These are phyloP conservation scores for Keiferia lycopersicella DNA, from an alignment of 2,888 invertebrate species.

Conservation along the genomic window DNA sequence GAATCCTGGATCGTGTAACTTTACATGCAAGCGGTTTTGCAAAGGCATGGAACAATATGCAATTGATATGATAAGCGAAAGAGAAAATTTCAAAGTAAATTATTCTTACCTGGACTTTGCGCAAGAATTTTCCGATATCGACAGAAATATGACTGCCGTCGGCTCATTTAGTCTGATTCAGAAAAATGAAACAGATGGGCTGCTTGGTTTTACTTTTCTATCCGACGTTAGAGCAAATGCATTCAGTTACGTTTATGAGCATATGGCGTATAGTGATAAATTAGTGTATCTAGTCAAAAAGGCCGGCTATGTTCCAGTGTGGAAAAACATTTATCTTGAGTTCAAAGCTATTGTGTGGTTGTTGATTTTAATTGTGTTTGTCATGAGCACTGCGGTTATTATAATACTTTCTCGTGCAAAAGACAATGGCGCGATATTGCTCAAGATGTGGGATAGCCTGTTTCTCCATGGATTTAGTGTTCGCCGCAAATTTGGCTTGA, in stretches of 20 bases:
- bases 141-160: conserved; percentile 41
- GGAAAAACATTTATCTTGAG: conserved; percentile 42
- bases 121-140: conserved; percentile 43
- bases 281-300: conserved; percentile 40
- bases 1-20: conserved; percentile 32
- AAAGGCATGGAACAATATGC: conserved; percentile 46
- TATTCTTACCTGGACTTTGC: conserved; percentile 40
- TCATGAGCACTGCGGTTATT: conserved; percentile 40
- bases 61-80: conserved; percentile 46
- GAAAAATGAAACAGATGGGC: conserved; percentile 37
- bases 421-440: conserved; percentile 36
- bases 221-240: conserved; percentile 37
- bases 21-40: not conserved
- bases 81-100: conserved; percentile 49
- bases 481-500: conserved; percentile 31
- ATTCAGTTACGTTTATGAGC: conserved; percentile 41
- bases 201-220: conserved; percentile 42
- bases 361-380: conserved; percentile 34
- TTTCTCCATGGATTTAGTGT: conserved; percentile 40
- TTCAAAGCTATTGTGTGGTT: conserved; percentile 43
- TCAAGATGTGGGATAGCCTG: conserved; percentile 42
- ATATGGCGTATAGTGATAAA: conserved; percentile 40
- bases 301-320: conserved; percentile 35
- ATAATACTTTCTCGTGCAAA: conserved; percentile 35
- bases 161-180: conserved; percentile 43